Evolutionary conservation across 2,888 invertebrate genomes (phyloP), one percentile per base, ranked within the genome.

Genomic region (Metopia argyrocephala): DNA sequence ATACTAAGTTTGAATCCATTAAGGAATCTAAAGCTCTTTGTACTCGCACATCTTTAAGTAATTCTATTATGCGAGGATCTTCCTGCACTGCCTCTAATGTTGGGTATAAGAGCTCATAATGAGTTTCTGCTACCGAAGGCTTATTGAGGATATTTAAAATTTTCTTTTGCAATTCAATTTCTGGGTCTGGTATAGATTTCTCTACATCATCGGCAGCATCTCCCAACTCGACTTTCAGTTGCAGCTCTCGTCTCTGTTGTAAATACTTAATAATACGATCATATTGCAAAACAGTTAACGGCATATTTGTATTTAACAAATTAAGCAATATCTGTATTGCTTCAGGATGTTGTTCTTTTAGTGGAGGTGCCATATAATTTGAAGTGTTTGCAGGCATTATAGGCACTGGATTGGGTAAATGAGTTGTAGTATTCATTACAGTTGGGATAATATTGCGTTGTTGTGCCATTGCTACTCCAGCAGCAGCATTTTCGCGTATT

Each of bases 221-320:
- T 0, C 95, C 94, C 18, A 95, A 89, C 89, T 96, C 96, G 59
- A 94, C 91, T 88, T 95, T 94, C 0, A 94, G 91, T 90, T 96
- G 96, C 57, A 94, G 91, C 84, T 95, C 94, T 45, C 94, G 92
- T 78, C 94, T 93, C 84, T 95, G 94, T 91, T 95, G 92, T 38
- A 96, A 90, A 88, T 95, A 95, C 70, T 92, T 88, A 15, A 96
- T 92, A 12, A 96, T 92, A 83, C 94, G 93, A 85, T 96, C 96
- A 84, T 96, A 96, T 88, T 96, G 96, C 20, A 94, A 87, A 0
- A 94, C 94, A 0, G 95, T 95, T 52, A 96, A 90, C 15, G 94
- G 93, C 65, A 95, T 93, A 86, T 96, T 96, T 87, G 96, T 96
- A 0, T 96, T 95, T 54, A 98, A 91, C 87, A 96, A 93, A 76